phyloP scores from a whole-genome alignment of 2,797 vertebrate species.

The Nyctibius grandis region DNA sequence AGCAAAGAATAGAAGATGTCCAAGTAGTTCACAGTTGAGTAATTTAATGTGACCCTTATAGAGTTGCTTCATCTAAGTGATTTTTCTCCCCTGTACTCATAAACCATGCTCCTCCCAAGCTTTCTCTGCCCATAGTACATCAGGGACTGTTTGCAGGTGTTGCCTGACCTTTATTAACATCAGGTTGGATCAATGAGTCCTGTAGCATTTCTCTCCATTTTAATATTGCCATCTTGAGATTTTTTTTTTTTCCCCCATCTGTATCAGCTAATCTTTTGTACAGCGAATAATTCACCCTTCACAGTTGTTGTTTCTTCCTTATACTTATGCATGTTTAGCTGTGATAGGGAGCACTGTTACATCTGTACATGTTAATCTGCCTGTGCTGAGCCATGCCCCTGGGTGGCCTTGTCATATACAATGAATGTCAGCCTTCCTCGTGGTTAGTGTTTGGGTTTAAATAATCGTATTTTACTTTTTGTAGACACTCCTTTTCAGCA shows the following conservation, averaged over 20 bases:
- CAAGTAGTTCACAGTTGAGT: neutral
- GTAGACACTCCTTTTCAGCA: neutral
- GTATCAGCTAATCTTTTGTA: neutral
- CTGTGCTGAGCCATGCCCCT: slow-evolving; percentile 45
- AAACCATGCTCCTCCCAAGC: neutral
- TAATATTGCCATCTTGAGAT: neutral
- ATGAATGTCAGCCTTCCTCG: slow-evolving; percentile 39
- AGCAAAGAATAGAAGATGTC: neutral
- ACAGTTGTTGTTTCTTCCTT: neutral
- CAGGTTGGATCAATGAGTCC: neutral
- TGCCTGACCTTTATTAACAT: neutral
- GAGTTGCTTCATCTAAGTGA: neutral
- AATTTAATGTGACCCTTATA: neutral
- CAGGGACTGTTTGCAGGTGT: neutral
- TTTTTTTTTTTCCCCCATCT: neutral
- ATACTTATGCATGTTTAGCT: neutral
- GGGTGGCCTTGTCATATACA: slow-evolving; percentile 61
- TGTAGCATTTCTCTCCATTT: neutral
- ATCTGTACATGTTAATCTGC: slow-evolving; percentile 56
- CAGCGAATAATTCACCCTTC: neutral
- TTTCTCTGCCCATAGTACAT: neutral
- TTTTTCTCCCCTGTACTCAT: neutral
- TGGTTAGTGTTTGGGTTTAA: slow-evolving; percentile 24
- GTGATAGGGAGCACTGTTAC: slow-evolving; percentile 13
- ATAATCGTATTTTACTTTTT: slow-evolving; percentile 24